Evolutionary conservation across 2,113 vertebrate species (phyloP).

Genomic region (Pyxicephalus adspersus): DNA sequence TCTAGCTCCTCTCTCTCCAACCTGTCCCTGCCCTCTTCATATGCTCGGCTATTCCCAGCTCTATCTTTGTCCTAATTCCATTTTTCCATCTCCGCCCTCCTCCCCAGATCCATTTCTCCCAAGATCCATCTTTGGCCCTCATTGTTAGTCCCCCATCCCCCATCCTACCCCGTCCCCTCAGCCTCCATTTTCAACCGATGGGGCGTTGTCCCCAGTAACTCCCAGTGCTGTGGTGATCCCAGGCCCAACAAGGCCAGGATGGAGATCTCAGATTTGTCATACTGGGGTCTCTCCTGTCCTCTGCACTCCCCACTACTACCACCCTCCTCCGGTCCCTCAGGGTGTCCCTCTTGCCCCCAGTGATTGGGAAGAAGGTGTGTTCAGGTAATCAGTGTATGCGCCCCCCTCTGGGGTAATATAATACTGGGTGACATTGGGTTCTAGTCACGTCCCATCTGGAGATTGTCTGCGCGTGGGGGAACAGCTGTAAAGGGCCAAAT

Average conservation of each 20-base stretch:
- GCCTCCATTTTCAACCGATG: not conserved
- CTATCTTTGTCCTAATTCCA: too few relatives aligned
- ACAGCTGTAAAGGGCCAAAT: not conserved
- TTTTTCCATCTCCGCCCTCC: not conserved
- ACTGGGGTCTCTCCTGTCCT: not conserved
- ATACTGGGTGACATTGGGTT: not conserved
- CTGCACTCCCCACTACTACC: too few relatives aligned
- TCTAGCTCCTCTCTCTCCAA: not conserved
- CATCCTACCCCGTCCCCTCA: not conserved
- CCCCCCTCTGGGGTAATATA: not conserved
- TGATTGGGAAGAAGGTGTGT: not conserved
- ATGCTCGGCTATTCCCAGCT: not conserved
- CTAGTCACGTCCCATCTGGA: slow-evolving; percentile 17
- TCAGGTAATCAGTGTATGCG: not conserved
- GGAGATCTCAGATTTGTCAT: not conserved
- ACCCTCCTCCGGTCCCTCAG: not conserved
- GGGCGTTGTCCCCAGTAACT: not conserved
- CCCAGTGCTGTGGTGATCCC: not conserved
- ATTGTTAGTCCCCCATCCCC: too few relatives aligned
- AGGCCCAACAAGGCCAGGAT: too few relatives aligned
- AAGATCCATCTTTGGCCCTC: too few relatives aligned
- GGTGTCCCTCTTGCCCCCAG: not conserved
- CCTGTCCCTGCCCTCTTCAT: not conserved
- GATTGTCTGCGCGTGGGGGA: not conserved
- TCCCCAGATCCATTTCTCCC: too few relatives aligned